These are phyloP conservation scores for Pipistrellus kuhlii DNA, from an alignment of 2,797 vertebrate genomes.

Conservation along the genomic window DNA sequence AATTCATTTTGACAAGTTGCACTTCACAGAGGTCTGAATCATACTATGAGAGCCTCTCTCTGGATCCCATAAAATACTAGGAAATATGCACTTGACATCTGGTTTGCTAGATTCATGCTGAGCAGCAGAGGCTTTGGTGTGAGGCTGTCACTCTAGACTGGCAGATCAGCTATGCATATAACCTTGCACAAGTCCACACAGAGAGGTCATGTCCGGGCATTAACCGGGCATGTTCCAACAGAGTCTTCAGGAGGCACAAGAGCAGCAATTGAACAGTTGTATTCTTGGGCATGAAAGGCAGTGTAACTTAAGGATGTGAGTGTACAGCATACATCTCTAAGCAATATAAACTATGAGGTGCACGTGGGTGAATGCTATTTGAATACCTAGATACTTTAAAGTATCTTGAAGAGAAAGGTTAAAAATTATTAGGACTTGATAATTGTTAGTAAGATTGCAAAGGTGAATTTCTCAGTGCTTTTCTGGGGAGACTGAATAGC, in stretches of 20 bases:
- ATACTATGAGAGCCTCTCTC: conserved; percentile 72
- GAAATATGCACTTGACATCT: conserved; percentile 80
- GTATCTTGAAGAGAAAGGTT: not conserved
- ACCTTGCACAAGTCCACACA: conserved; percentile 47
- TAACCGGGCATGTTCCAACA: conserved; percentile 66
- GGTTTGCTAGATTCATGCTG: conserved; percentile 77
- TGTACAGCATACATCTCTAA: not conserved
- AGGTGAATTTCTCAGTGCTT: not conserved
- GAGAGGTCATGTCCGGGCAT: conserved; percentile 71
- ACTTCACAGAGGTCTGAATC: conserved; percentile 78
- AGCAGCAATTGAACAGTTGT: conserved; percentile 8
- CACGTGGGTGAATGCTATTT: not conserved
- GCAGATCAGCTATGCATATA: conserved; percentile 59
- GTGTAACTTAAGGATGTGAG: not conserved
- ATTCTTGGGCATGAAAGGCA: not conserved
- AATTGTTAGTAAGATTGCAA: not conserved
- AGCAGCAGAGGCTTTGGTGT: conserved; percentile 71
- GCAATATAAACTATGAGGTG: not conserved
- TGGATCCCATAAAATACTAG: conserved; percentile 73
- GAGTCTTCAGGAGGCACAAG: not conserved
- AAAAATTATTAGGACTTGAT: not conserved
- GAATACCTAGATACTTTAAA: conserved; percentile 14
- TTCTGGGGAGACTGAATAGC: not conserved
- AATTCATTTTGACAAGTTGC: conserved; percentile 83
- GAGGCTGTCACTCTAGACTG: conserved; percentile 9